These are phyloP conservation scores for Saccopteryx leptura DNA, from an alignment of 2,113 vertebrate genomes.

Conservation along the genomic window DNA sequence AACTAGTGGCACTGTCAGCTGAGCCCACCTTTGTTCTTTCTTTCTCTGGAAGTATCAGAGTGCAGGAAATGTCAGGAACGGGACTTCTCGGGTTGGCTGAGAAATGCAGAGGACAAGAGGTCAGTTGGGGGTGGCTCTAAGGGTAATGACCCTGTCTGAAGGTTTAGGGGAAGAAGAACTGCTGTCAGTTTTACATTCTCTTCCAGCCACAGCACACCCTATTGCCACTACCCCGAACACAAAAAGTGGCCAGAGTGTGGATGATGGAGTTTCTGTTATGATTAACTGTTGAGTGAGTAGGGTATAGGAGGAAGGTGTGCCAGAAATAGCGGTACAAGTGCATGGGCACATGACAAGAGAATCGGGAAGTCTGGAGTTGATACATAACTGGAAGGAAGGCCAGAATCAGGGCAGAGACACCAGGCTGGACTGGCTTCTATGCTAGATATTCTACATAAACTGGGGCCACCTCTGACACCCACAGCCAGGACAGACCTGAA, in stretches of 20 bases:
- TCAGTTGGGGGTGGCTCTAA: too few species aligned
- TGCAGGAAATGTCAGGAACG: background rate
- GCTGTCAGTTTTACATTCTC: background rate
- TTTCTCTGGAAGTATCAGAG: background rate
- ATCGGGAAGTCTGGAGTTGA: background rate
- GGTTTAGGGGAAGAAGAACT: background rate
- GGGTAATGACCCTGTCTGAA: background rate
- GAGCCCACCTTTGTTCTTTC: background rate
- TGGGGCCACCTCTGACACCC: background rate
- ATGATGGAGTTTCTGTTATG: background rate
- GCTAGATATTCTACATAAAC: background rate
- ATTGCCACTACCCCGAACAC: rapidly evolving
- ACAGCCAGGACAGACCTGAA: background rate
- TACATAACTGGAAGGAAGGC: rapidly evolving
- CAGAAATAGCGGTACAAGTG: background rate
- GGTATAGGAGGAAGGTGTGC: background rate
- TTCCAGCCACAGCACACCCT: background rate
- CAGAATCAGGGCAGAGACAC: background rate
- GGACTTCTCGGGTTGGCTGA: rapidly evolving
- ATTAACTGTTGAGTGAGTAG: background rate
- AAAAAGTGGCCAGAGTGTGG: background rate
- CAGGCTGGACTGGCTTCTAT: background rate
- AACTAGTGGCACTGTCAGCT: background rate
- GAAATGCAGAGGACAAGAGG: background rate
- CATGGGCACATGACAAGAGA: background rate